Evolutionary conservation across 2,888 invertebrate species (phyloP), one percentile per base, ranked within the genome.

Genomic region (Tinea pellionella): DNA sequence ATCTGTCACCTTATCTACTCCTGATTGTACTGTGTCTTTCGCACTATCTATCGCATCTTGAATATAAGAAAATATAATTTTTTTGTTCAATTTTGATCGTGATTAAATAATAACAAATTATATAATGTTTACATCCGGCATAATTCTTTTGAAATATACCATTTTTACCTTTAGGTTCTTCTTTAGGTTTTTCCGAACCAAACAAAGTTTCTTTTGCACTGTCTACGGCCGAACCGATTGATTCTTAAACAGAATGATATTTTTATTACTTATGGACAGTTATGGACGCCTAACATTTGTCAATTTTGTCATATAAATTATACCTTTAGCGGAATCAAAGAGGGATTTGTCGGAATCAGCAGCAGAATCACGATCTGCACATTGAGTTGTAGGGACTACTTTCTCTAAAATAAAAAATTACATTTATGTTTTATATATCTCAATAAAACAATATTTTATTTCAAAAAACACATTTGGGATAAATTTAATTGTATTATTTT

Each of bases 301-400:
- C n/a, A n/a, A n/a, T 37, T 9, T 2, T 37, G 9, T 37, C 2
- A n/a, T 9, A 37, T 37, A 37, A 12, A 6, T 37, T 37, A 59
- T 68, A 72, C 70, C 70, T 72, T 75, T 78, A 61, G 79, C 75
- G 37, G 67, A 72, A 64, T 76, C 77, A 67, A 75, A 69, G 70
- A 77, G 80, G 4, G 70, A 69, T 66, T 72, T 76, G 3, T 37
- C 37, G 2, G 37, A 37, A 24, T 24, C 24, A 24, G 24, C 24
- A 67, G 78, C 77, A 7, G 53, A 53, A 15, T 47, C 47, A 16
- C 16, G 15, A 47, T 47, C 47, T 7, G 75, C 74, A 12, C 69
- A 68, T 61, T 76, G 74, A 55, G 74, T 68, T 47, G 74, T 74
- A 60, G 65, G 70, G 19, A 69, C 65, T 61, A 77, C 69, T 2